These are phyloP conservation scores for Megastigmus dorsalis DNA, from an alignment of 2,888 invertebrate species.

Conservation along the genomic window DNA sequence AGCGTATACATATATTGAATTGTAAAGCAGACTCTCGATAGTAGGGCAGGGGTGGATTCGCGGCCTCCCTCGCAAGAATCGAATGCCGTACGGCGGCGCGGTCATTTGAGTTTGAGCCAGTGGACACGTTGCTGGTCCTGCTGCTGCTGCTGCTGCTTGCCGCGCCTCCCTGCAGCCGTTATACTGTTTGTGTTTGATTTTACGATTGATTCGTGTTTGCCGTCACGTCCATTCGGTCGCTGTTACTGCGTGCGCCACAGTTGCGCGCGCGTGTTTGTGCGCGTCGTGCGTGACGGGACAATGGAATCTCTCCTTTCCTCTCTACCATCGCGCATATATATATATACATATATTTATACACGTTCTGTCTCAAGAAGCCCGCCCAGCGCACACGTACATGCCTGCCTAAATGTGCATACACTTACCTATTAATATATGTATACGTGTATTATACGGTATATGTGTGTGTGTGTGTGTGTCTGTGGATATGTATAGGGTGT, in stretches of 20 bases:
- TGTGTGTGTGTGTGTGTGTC: not conserved
- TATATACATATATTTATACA: not conserved
- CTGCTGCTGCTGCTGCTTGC: no score
- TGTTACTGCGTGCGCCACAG: no score
- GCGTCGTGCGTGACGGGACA: constrained; percentile 38
- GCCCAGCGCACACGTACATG: not conserved
- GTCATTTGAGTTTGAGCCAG: no score
- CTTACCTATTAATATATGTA: no score
- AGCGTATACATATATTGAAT: not conserved
- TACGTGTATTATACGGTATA: no score
- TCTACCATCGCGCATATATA: not conserved
- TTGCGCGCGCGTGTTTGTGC: not conserved
- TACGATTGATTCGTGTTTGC: constrained; percentile 35
- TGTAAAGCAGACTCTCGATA: constrained; percentile 43
- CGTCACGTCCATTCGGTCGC: constrained; percentile 13
- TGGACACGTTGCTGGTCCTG: no score
- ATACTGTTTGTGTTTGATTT: constrained; percentile 42
- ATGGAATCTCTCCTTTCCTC: constrained; percentile 28
- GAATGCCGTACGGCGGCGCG: no score
- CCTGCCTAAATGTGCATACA: not conserved
- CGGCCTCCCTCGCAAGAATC: no score
- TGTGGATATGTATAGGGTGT: no score
- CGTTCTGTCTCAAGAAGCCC: no score
- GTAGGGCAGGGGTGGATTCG: no score
- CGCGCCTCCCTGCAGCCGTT: not conserved